phyloP scores from a whole-genome alignment of 2,113 vertebrate species.

The Xenopus laevis region DNA sequence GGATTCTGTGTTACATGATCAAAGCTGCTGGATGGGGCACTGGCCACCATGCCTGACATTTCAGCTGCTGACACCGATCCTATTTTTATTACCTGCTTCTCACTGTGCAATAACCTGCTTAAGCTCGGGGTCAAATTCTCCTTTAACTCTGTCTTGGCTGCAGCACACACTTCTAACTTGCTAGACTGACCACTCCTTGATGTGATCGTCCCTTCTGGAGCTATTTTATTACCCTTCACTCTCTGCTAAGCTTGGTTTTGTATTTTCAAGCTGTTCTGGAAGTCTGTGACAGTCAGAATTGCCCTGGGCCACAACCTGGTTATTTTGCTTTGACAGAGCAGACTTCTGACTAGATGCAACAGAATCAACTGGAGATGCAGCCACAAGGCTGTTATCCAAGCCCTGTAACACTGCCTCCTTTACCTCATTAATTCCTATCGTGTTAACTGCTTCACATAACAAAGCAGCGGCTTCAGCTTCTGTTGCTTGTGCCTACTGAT shows the following conservation, averaged over 20 bases:
- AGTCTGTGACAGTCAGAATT: not conserved
- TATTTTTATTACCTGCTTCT: not conserved
- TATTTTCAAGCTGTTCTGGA: not conserved
- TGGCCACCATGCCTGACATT: not conserved
- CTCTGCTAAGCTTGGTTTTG: not conserved
- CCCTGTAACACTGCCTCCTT: not conserved
- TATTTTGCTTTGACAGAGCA: not conserved
- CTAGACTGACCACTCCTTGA: not conserved
- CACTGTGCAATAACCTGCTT: not conserved
- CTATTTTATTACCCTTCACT: not conserved
- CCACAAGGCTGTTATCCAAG: not conserved
- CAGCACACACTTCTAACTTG: not conserved
- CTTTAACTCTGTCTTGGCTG: not conserved
- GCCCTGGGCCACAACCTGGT: not conserved
- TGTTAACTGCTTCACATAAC: conserved; percentile 15
- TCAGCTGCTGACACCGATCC: not conserved
- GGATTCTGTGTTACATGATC: conserved; percentile 8
- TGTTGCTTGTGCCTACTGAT: not conserved
- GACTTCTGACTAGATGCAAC: not conserved
- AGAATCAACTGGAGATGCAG: not conserved
- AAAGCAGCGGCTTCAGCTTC: not conserved
- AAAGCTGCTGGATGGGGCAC: not conserved
- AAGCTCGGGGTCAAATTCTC: not conserved
- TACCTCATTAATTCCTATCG: conserved; percentile 7
- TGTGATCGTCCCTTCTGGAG: not conserved